phyloP scores from a whole-genome alignment of 1,140 invertebrate species.

The Solenopsis fugax region DNA sequence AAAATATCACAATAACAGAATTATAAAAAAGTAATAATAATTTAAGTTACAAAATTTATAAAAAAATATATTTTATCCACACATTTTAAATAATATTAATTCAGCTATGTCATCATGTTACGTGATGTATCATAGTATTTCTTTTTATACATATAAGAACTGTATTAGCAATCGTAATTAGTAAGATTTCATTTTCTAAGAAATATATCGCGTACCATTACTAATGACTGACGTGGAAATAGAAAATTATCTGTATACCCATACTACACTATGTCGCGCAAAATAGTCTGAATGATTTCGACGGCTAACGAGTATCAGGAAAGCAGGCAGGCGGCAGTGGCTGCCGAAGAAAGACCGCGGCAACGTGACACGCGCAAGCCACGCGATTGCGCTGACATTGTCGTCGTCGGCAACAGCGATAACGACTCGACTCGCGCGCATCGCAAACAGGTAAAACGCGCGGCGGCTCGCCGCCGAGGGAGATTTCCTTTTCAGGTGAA shows the following conservation, averaged over 20 bases:
- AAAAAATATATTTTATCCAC: not conserved
- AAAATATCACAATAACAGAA: not conserved
- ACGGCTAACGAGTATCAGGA: conserved; percentile 69
- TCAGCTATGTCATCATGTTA: not conserved
- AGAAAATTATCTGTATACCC: conserved; percentile 45
- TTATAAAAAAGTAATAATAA: not conserved
- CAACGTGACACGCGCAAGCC: conserved; percentile 9
- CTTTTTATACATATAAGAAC: not conserved
- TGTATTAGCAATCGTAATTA: not conserved
- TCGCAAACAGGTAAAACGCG: conserved; percentile 70
- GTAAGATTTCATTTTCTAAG: not conserved
- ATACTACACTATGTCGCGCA: conserved; percentile 38
- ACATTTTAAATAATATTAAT: conserved; percentile 3
- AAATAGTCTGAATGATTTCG: conserved; percentile 79
- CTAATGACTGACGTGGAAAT: not conserved
- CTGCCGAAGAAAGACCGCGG: not conserved
- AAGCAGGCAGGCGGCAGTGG: conserved; percentile 48
- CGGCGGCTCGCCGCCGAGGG: conserved; percentile 58
- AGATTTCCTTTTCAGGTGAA: conserved; percentile 85
- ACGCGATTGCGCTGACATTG: conserved; percentile 23
- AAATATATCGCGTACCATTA: not conserved
- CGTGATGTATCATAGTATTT: not conserved
- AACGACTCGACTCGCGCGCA: conserved; percentile 30
- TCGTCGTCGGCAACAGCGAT: conserved; percentile 31
- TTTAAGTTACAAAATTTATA: not conserved